Conservation (phyloP, 2,113 vertebrate genomes). For the Rhineura floridana region DNA sequence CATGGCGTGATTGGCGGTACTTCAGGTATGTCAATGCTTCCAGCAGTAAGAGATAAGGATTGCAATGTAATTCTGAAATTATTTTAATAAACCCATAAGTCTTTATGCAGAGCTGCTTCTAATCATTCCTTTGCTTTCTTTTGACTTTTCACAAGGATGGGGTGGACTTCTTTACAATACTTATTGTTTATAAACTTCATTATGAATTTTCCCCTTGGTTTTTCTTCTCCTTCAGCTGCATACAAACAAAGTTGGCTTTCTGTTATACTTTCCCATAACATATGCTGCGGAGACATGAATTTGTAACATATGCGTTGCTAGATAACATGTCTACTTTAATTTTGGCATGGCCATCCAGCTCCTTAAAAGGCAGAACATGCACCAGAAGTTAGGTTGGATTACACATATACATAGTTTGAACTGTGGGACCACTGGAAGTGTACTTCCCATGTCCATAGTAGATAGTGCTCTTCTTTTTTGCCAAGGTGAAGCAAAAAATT, state of each 20-base stretch:
- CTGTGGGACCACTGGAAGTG: background rate
- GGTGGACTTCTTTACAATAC: background rate
- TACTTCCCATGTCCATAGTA: background rate
- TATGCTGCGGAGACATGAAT: background rate
- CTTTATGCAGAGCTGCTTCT: background rate
- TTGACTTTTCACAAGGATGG: background rate
- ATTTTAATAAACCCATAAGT: accelerated
- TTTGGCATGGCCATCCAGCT: no score
- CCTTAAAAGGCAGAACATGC: background rate
- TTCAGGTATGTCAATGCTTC: constrained; percentile 62
- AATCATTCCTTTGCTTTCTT: background rate
- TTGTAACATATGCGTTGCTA: background rate
- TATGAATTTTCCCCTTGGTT: background rate
- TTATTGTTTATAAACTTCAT: background rate
- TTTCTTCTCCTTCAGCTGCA: background rate
- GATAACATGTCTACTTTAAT: background rate
- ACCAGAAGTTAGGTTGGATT: background rate
- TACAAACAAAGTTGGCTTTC: background rate
- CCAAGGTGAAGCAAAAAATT: background rate
- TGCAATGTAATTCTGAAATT: background rate
- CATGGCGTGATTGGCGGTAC: constrained; percentile 36
- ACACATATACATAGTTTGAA: background rate
- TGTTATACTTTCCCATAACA: no score
- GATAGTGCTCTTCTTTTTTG: background rate
- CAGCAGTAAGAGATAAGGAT: accelerated